Evolutionary conservation across 2,888 invertebrate genomes (phyloP).

Genomic region (Philereme vetulata): DNA sequence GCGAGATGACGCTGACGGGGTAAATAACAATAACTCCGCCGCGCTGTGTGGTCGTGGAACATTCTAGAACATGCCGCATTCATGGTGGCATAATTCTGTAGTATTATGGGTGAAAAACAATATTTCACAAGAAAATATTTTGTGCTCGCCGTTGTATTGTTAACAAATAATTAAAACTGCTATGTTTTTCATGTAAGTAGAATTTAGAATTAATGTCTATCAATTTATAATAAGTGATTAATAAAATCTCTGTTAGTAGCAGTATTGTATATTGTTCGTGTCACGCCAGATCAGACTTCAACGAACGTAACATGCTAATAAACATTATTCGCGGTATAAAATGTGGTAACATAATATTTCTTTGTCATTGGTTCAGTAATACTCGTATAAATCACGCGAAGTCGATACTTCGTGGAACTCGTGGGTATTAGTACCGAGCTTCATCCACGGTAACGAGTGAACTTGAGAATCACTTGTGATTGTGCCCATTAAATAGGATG

Average conservation of each 20-base stretch:
- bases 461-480: slow-evolving; percentile 44
- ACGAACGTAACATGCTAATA: no score
- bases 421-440: slow-evolving; percentile 25
- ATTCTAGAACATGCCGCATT: slow-evolving; percentile 7
- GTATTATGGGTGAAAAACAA: slow-evolving; percentile 11
- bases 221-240: no score
- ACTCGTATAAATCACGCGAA: slow-evolving; percentile 2
- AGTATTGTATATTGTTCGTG: no score
- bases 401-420: slow-evolving; percentile 9
- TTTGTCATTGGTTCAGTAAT: slow-evolving; percentile 1
- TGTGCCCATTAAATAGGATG: slow-evolving; percentile 35
- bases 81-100: slow-evolving; percentile 11
- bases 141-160: no score
- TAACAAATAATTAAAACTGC: no score
- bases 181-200: no score
- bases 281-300: no score
- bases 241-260: no score
- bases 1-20: neutral
- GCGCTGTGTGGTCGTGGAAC: slow-evolving; percentile 15
- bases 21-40: slow-evolving; percentile 10
- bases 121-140: neutral
- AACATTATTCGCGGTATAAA: no score
- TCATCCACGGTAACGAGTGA: slow-evolving; percentile 44
- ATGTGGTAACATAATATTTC: slow-evolving; percentile 3
- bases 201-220: no score